Percentiles rank a stretch among this genome's conserved stretches.
Evolutionary conservation across 2,888 invertebrate genomes (phyloP).

Genomic region (Synanthedon tipuliformis): DNA sequence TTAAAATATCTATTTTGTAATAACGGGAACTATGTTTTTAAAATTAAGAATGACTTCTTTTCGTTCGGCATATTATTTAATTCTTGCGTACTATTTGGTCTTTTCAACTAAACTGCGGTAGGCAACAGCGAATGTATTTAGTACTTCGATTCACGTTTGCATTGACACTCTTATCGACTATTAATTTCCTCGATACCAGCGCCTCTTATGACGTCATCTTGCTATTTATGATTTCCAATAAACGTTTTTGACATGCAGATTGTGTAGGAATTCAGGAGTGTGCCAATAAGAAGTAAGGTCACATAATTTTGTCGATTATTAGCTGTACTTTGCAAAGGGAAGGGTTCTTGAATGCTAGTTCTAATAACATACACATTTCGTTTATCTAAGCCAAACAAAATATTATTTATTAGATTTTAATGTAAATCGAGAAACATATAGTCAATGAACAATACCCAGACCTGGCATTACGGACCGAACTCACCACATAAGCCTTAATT

Average conservation of each 20-base stretch:
- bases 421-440: conserved; percentile 3
- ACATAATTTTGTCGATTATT: too few species aligned
- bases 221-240: background rate
- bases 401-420: background rate
- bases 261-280: too few species aligned
- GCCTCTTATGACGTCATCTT: conserved; percentile 45
- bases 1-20: too few species aligned
- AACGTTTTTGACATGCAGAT: too few species aligned
- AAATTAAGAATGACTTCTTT: too few species aligned
- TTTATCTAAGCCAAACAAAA: background rate
- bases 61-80: too few species aligned
- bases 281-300: too few species aligned
- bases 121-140: conserved; percentile 41
- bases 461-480: conserved; percentile 12
- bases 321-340: too few species aligned
- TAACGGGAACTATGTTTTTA: too few species aligned
- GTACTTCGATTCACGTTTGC: conserved; percentile 52
- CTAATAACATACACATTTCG: too few species aligned
- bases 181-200: conserved; percentile 38
- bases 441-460: conserved; percentile 5
- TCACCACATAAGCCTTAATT: conserved; percentile 60
- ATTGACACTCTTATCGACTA: conserved; percentile 21
- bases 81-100: too few species aligned
- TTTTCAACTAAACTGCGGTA: conserved; percentile 42
- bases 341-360: too few species aligned